phyloP scores from a whole-genome alignment of 1,140 invertebrate species.

The Goniozus legneri region DNA sequence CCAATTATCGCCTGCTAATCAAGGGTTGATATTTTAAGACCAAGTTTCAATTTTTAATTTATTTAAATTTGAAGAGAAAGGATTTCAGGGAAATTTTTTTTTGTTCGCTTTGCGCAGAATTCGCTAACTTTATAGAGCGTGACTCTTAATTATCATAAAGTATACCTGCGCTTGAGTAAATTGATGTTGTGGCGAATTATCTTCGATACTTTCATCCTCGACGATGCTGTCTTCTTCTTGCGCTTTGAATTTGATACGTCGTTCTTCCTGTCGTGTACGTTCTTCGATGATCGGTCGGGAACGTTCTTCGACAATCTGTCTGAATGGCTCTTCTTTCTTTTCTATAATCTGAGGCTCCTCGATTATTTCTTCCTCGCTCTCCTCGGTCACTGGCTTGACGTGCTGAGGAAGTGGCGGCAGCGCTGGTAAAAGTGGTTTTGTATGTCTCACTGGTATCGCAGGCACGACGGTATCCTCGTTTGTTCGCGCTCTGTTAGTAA shows the following conservation, averaged over 20 bases:
- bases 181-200: slow-evolving; percentile 15
- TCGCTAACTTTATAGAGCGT: neutral
- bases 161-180: too few species aligned
- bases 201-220: slow-evolving; percentile 19
- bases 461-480: too few species aligned
- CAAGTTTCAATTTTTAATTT: too few species aligned
- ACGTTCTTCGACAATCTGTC: too few species aligned
- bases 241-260: slow-evolving; percentile 18
- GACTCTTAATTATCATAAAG: slow-evolving; percentile 5
- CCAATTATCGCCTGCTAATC: too few species aligned
- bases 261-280: slow-evolving; percentile 32
- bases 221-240: slow-evolving; percentile 14
- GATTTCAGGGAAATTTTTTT: too few species aligned
- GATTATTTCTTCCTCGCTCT: slow-evolving; percentile 24
- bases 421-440: slow-evolving; percentile 33
- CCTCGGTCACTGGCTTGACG: slow-evolving; percentile 38
- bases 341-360: neutral
- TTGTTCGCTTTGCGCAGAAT: neutral
- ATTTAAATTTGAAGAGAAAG: too few species aligned
- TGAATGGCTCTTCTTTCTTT: slow-evolving; percentile 25
- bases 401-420: slow-evolving; percentile 41
- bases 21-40: too few species aligned
- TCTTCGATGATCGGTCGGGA: too few species aligned
- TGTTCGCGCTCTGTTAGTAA: too few species aligned
- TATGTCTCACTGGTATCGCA: slow-evolving; percentile 38